Evolutionary conservation across 2,797 vertebrate genomes (phyloP), one percentile per base, ranked within the genome.

Genomic region (Crypturellus tataupa): DNA sequence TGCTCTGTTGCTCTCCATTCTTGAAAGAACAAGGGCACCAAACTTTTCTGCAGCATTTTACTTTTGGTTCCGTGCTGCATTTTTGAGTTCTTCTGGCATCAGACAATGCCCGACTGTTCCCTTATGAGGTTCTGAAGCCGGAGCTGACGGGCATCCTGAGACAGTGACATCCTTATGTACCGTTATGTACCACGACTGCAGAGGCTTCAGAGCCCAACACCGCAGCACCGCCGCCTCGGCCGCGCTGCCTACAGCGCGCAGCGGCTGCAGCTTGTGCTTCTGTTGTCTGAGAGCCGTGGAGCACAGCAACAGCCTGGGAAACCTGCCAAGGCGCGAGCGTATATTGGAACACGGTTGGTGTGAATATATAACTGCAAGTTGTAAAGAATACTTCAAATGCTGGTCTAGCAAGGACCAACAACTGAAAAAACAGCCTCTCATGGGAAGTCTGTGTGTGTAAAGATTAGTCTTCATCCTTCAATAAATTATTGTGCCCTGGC

Each of bases 71-170:
- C 15, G 84, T 35, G 8, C 27, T 49, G 56, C 19, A 85, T n/a
- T n/a, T n/a, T n/a, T 63, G 78, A 87, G 51, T 80, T 59, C 49
- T 90, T 90, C 72, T 80, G 39, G 16, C 35, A 51, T 76, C 73
- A 85, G 62, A 53, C 64, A 83, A 69, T 85, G 39, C 39, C 49
- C 58, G 80, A 44, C 6, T 3, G 0, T 18, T 59, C 60, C 78
- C 86, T 88, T 87, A 71, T 24, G 60, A 89, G 78, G 23, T 77
- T 94, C 40, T 75, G 78, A 78, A 86, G 92, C 68, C 69, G 40
- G 33, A 85, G 20, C 33, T 78, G 85, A 69, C 65, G 93, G 68
- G 46, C 68, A 60, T 75, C 64, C 35, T 40, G 37, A 1, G 5
- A 21, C 81, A 70, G 75, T 44, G 85, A 75, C 47, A 49, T 76